A percentile compares a stretch with the other conserved stretches of the same genome.
Evolutionary conservation across 2,113 vertebrate species (phyloP).

Genomic region (Antechinus stuartii): DNA sequence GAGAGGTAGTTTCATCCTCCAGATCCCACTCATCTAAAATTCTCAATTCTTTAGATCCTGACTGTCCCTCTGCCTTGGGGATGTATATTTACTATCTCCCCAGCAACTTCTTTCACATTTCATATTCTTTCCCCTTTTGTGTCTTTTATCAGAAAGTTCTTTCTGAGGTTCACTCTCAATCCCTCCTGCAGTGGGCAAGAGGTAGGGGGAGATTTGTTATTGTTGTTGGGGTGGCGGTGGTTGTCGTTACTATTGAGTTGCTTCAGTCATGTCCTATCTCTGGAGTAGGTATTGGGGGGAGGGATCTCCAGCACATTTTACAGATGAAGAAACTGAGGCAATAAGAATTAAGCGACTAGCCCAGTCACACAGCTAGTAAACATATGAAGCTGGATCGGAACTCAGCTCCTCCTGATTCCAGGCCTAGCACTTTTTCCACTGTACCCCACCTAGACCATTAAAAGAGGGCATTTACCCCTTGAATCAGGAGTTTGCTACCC

Average conservation of each 20-base stretch:
- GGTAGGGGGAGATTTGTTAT: neutral
- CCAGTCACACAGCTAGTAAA: neutral
- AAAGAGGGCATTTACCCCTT: neutral
- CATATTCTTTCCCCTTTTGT: constrained; percentile 16
- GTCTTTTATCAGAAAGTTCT: neutral
- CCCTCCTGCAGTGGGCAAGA: neutral
- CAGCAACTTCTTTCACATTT: neutral
- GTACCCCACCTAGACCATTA: neutral
- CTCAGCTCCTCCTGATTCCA: neutral
- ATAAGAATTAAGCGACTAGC: neutral
- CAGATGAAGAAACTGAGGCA: neutral
- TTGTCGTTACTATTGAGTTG: neutral
- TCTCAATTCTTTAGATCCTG: neutral
- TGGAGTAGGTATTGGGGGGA: neutral
- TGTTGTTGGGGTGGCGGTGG: neutral
- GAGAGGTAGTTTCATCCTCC: neutral
- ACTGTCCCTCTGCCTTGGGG: neutral
- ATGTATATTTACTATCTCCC: neutral
- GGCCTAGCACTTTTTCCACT: neutral
- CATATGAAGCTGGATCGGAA: neutral
- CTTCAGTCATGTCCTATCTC: neutral
- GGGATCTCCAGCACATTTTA: neutral
- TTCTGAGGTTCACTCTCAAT: neutral
- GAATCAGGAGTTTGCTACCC: neutral
- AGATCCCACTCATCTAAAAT: neutral